These are phyloP conservation scores for Burhinus oedicnemus DNA, from an alignment of 2,113 vertebrate genomes.

Conservation along the genomic window DNA sequence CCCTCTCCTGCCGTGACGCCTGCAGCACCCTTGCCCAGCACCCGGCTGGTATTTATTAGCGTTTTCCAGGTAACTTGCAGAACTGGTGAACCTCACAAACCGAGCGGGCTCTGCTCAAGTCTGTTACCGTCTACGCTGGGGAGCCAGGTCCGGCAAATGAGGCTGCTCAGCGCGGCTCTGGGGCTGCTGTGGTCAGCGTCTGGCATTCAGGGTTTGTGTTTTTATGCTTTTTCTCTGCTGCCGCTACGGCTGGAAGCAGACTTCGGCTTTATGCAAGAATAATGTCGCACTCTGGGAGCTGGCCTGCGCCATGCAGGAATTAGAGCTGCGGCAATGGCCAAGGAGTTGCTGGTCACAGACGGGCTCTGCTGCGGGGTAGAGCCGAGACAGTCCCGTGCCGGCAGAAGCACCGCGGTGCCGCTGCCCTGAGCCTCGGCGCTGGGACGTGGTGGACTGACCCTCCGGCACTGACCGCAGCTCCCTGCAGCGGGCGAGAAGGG, in stretches of 20 bases:
- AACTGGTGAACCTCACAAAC: background rate
- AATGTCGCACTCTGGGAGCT: rapidly evolving
- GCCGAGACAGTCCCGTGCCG: rapidly evolving
- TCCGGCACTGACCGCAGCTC: background rate
- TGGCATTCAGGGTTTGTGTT: rapidly evolving
- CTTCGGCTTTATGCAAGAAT: background rate
- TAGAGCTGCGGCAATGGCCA: rapidly evolving
- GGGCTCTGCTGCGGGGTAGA: background rate
- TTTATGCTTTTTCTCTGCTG: background rate
- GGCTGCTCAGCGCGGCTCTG: background rate
- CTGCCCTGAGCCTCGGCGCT: background rate
- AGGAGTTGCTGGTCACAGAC: background rate
- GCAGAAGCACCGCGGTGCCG: rapidly evolving
- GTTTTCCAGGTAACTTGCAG: background rate
- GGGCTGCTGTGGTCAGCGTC: background rate
- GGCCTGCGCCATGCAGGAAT: rapidly evolving
- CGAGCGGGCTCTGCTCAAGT: background rate
- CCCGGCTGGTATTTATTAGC: rapidly evolving
- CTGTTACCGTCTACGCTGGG: background rate
- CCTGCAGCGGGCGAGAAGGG: background rate
- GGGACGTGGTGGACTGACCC: background rate
- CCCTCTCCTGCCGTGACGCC: rapidly evolving
- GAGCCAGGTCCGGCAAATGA: background rate
- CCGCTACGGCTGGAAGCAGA: background rate
- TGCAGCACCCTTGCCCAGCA: background rate